These are phyloP conservation scores for Orthonyx spaldingii DNA, from an alignment of 2,113 vertebrate genomes.

Conservation along the genomic window DNA sequence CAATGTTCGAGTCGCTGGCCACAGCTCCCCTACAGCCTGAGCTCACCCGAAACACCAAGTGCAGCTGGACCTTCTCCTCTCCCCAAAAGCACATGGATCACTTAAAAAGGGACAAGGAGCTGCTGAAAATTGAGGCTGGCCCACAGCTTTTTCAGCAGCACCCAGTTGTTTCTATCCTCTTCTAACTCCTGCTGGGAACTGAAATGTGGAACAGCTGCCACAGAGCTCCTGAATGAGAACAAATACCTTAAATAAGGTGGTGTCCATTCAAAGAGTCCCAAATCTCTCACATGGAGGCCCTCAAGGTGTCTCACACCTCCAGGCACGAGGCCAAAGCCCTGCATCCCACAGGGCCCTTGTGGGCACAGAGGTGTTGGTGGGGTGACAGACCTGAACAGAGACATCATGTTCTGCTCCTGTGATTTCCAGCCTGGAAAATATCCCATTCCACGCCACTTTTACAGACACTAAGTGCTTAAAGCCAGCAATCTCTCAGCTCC, in stretches of 20 bases:
- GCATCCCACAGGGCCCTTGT: background rate
- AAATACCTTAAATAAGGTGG: background rate
- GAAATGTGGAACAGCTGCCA: background rate
- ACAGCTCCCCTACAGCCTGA: background rate
- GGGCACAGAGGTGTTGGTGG: background rate
- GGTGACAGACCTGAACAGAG: background rate
- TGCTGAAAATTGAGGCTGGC: background rate
- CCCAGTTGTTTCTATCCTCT: background rate
- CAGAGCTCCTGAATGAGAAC: background rate
- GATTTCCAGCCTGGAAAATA: background rate
- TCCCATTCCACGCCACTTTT: background rate
- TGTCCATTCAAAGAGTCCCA: background rate
- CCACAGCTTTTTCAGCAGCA: background rate
- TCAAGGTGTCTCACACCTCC: background rate
- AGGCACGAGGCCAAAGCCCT: background rate
- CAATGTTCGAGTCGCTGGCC: background rate
- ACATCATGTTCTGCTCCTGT: background rate
- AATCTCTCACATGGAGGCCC: background rate
- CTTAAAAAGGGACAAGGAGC: background rate
- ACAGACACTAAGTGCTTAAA: background rate
- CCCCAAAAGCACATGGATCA: background rate
- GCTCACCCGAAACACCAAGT: background rate
- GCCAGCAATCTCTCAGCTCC: background rate
- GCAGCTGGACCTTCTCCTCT: background rate
- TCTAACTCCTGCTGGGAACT: background rate